phyloP scores from a whole-genome alignment of 2,113 vertebrate species.

The Myrmophylax atrothorax region DNA sequence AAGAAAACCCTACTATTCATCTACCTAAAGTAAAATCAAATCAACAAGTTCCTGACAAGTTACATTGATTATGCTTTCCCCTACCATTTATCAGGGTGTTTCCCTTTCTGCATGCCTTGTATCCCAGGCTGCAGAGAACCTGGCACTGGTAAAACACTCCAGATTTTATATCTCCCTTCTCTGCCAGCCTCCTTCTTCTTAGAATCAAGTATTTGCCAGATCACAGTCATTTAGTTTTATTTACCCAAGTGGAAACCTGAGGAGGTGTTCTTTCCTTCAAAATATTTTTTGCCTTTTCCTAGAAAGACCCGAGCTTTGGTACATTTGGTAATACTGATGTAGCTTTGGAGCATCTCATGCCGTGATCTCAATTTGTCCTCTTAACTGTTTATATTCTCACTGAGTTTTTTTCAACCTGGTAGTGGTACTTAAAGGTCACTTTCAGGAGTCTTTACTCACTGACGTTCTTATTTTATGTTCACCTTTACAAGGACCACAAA shows the following conservation, averaged over 20 bases:
- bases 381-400: neutral
- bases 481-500: neutral
- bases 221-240: neutral
- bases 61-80: neutral
- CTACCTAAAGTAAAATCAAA: neutral
- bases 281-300: neutral
- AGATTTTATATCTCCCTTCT: neutral
- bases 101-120: neutral
- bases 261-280: neutral
- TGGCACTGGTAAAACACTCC: neutral
- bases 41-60: rapidly evolving
- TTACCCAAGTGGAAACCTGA: neutral
- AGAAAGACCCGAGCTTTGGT: neutral
- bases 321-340: neutral
- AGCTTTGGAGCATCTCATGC: neutral
- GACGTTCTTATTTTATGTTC: neutral
- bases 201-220: neutral
- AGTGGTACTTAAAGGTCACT: neutral
- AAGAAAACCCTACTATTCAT: neutral
- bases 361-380: neutral
- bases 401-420: neutral
- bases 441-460: neutral
- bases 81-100: neutral
- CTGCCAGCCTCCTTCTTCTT: neutral
- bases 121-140: neutral